A percentile compares a stretch with the other conserved stretches of the same genome.
These are phyloP conservation scores for Balaenoptera acutorostrata DNA, from an alignment of 2,113 vertebrate species.

Conservation along the genomic window DNA sequence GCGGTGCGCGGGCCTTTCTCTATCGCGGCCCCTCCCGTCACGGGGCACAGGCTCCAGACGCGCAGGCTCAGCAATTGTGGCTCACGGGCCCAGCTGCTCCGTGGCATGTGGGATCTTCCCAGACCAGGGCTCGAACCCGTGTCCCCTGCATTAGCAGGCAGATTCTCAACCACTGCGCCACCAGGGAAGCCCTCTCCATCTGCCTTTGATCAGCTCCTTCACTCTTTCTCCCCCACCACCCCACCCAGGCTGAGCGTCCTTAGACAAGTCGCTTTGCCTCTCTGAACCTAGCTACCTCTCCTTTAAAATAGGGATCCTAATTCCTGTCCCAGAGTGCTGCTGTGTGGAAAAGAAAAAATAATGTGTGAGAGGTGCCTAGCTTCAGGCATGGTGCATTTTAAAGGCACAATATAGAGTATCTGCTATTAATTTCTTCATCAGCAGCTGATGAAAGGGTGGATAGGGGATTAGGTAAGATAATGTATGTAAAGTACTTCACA, in stretches of 20 bases:
- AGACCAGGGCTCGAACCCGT: too few relatives aligned
- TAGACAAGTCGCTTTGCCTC: background rate
- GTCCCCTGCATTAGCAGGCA: too few relatives aligned
- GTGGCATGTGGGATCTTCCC: too few relatives aligned
- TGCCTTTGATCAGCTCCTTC: background rate
- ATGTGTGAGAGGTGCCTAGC: background rate
- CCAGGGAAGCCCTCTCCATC: too few relatives aligned
- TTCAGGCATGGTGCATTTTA: background rate
- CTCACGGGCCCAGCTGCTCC: too few relatives aligned
- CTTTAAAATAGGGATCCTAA: background rate
- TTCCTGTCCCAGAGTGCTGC: background rate
- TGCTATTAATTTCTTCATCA: background rate
- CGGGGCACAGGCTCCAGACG: too few relatives aligned
- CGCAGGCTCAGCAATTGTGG: too few relatives aligned
- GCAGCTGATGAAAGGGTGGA: background rate
- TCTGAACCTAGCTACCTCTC: background rate
- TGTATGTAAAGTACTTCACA: conserved; percentile 24
- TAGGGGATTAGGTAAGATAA: conserved; percentile 21
- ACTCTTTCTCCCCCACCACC: background rate
- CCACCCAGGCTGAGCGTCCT: background rate
- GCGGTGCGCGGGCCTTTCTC: too few relatives aligned
- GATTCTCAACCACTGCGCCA: too few relatives aligned
- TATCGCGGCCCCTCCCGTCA: too few relatives aligned
- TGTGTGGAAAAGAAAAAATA: background rate
- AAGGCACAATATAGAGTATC: background rate